phyloP scores from a whole-genome alignment of 1,140 invertebrate genomes.

The Bacillus rossius region DNA sequence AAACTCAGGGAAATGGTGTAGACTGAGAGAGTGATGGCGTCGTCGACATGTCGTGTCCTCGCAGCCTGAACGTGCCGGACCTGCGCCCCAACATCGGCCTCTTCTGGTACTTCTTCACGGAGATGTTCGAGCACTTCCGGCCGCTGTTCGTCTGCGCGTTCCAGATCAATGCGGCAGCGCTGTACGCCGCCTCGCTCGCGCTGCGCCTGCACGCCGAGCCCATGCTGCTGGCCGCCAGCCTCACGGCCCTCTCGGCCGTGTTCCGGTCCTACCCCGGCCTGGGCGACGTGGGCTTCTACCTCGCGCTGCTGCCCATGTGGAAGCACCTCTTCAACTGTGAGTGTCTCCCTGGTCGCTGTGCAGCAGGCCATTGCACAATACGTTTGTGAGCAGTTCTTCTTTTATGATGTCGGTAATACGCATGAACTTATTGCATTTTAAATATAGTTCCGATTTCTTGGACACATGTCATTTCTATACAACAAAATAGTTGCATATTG shows the following conservation, averaged over 20 bases:
- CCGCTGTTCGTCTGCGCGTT: constrained; percentile 93
- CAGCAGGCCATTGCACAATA: neutral
- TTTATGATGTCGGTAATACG: neutral
- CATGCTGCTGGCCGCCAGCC: constrained; percentile 74
- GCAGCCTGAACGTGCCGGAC: constrained; percentile 80
- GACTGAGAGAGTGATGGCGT: too few relatives aligned
- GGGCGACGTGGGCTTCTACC: constrained; percentile 90
- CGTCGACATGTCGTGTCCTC: too few relatives aligned
- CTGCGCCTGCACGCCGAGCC: constrained; percentile 83
- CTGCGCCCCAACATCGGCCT: constrained; percentile 95
- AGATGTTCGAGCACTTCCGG: constrained; percentile 99
- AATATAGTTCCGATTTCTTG: too few relatives aligned
- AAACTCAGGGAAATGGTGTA: too few relatives aligned
- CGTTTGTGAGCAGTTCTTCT: too few relatives aligned
- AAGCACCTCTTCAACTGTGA: constrained; percentile 85
- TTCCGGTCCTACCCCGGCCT: constrained; percentile 97
- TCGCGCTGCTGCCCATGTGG: constrained; percentile 88
- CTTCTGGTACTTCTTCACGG: constrained; percentile 99
- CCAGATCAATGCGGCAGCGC: constrained; percentile 89
- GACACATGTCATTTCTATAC: too few relatives aligned
- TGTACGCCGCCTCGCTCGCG: constrained; percentile 85
- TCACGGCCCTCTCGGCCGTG: constrained; percentile 80
- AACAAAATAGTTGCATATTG: too few relatives aligned
- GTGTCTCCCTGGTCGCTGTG: too few relatives aligned
- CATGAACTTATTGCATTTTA: neutral